Percentiles rank a stretch among this genome's conserved stretches.
phyloP scores from a whole-genome alignment of 2,797 vertebrate genomes.

The Pangasius sanitwongsei region DNA sequence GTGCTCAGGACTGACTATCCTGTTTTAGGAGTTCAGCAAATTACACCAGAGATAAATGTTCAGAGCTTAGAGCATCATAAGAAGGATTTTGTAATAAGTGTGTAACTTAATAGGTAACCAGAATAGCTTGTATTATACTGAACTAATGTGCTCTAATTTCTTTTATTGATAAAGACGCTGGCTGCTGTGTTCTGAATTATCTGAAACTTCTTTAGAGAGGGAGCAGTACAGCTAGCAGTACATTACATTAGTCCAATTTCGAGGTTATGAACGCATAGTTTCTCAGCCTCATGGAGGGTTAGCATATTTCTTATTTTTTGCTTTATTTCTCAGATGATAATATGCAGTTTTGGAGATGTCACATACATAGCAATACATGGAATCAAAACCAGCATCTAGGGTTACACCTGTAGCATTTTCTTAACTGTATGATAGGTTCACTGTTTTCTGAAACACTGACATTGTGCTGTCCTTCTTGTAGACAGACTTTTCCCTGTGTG shows the following conservation, averaged over 20 bases:
- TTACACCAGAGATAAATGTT: no score
- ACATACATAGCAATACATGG: background rate
- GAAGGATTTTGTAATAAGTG: background rate
- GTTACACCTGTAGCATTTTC: background rate
- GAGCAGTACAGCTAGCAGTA: background rate
- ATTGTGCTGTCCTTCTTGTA: conserved; percentile 6
- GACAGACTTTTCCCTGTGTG: conserved; percentile 53
- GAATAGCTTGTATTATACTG: background rate
- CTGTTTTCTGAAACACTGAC: background rate
- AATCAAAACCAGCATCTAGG: background rate
- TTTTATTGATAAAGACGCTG: background rate
- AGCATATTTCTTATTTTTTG: background rate
- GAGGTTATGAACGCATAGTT: background rate
- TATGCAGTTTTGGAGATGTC: background rate
- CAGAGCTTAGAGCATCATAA: background rate
- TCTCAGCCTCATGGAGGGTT: background rate
- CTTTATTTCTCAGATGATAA: background rate
- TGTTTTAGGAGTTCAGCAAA: background rate
- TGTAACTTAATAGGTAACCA: background rate
- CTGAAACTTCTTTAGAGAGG: background rate
- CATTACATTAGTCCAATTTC: background rate
- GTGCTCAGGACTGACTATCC: background rate
- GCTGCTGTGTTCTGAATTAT: background rate
- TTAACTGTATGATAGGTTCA: background rate
- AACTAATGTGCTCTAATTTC: background rate